Evolutionary conservation across 2,888 invertebrate genomes (phyloP), one percentile per base, ranked within the genome.

Genomic region (Sepioteuthis lessoniana): DNA sequence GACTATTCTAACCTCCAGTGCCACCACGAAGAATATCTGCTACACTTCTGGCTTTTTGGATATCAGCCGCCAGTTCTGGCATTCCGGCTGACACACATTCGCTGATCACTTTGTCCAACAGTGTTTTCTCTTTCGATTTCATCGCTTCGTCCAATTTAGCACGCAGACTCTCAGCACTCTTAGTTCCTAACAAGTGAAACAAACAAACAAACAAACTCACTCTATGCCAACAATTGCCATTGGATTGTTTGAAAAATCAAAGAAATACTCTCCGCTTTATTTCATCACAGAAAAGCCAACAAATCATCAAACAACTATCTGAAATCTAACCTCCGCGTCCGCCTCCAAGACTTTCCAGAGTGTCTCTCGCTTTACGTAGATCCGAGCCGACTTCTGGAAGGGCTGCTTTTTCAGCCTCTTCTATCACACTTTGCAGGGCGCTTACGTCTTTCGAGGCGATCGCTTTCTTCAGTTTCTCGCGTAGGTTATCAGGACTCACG

Each of bases 241-340:
- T n/a, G n/a, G n/a, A n/a, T n/a, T 28, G 28, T 55, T 55, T 5
- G 42, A 42, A 42, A 42, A 42, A 42, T 42, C 42, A 42, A 42
- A 10, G n/a, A 42, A 42, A 42, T 42, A 7, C 7, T 42, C 42
- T 42, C 42, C 4, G n/a, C n/a, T 42, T 5, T 42, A 42, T 42
- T 42, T 42, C 3, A 42, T 42, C 42, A 42, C n/a, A 7, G 42
- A 5, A 42, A 76, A 76, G n/a, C 76, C 4, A n/a, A 16, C 8
- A n/a, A 76, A 7, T n/a, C n/a, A 35, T 2, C 4, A 42, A 42
- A 42, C 4, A 50, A 1, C 1, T 25, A 5, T 21, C 55, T 25
- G 55, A 55, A 76, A 76, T n/a, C 91, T 91, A 31, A 91, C 91
- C 91, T 91, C 91, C 91, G 13, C 91, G 38, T 31, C 91, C 46